Base-by-base conservation (phyloP, 2,113 vertebrate species). In the Climacteris rufus region DNA sequence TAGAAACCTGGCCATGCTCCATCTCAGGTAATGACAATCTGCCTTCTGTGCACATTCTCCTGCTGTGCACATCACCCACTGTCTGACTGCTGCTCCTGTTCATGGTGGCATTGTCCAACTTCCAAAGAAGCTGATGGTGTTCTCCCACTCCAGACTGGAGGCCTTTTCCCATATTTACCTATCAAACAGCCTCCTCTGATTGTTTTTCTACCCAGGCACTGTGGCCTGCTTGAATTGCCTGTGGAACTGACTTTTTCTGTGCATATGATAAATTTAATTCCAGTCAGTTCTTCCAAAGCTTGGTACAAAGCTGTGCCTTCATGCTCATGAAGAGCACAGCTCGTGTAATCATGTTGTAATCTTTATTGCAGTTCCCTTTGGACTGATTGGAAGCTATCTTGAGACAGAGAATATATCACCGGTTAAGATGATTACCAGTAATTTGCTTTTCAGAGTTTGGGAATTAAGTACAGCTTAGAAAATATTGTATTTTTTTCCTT, bases 121-220 rank as follows among this genome's bases (percentile, higher is more conserved):
- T 39, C 44, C 52, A n/a, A 14, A 54, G 18, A 30, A 39, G 40
- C 33, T 28, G 31, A 3, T 1, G 0, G 15, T 13, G 35, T 53
- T 33, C 64, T 74, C 31, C 35, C 2, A 0, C 56, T 35, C 56
- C 1, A 1, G 4, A 23, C 47, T 53, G 0, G 0, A 59, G 12
- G 35, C 15, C 35, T 64, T 87, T 65, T 64, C 37, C 77, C 33
- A 2, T 13, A 11, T 35, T 31, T 80, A 20, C 6, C 8, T 22
- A 13, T 10, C 24, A 31, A 49, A 44, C 28, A 59, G 35, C 44
- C 24, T 23, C 53, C 28, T 22, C 22, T 12, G 7, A 39, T 54
- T 25, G 31, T 54, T 75, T 53, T 4, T 4, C 56, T 49, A 7
- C 49, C 22, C 53, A 24, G 44, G 56, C 40, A 7, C 72, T 0